Base-by-base conservation (phyloP, 2,888 invertebrate species). In the Helicoverpa assulta region DNA sequence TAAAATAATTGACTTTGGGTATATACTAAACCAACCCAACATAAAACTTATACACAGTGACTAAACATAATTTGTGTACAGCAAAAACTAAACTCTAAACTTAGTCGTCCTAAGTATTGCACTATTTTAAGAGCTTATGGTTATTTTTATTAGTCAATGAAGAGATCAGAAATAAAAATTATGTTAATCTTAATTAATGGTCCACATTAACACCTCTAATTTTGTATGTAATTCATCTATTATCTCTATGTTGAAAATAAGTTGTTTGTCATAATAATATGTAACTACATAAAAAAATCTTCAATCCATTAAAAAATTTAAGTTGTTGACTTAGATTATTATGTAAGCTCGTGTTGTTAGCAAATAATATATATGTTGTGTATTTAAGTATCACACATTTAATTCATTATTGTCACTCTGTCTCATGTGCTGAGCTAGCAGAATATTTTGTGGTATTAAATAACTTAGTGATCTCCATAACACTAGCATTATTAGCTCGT, bases 401-500 rank as follows among this genome's bases (percentile, higher is more conserved):
- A 56, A 59, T 26, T 26, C 26, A 26, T 47, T 51, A 55, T 43
- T 43, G 43, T 63, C 53, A 80, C 76, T 71, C 80, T 76, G 80
- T 78, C 76, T 78, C 76, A 8, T 64, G 43, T 58, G 69, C 78
- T 78, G 80, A 76, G 77, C 57, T 66, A 26, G 19, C 52, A 74
- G 55, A 65, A 62, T 64, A 16, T 50, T 29, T 75, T 66, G 65
- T 58, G 55, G 50, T 60, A 58, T 40, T 26, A 64, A 57, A 40
- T 55, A 61, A 67, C 21, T 40, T 18, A 26, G 53, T 47, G 58
- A 51, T 54, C 57, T 61, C 55, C 73, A 67, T 56, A 59, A 56
- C 19, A 61, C 63, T 69, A 64, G 51, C 47, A 58, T 56, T 55
- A 16, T n/a, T 12, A 43, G 10, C 6, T 67, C 40, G 50, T 18